Base-by-base conservation (phyloP, 2,888 invertebrate species). In the Drosophila percnosoma region DNA sequence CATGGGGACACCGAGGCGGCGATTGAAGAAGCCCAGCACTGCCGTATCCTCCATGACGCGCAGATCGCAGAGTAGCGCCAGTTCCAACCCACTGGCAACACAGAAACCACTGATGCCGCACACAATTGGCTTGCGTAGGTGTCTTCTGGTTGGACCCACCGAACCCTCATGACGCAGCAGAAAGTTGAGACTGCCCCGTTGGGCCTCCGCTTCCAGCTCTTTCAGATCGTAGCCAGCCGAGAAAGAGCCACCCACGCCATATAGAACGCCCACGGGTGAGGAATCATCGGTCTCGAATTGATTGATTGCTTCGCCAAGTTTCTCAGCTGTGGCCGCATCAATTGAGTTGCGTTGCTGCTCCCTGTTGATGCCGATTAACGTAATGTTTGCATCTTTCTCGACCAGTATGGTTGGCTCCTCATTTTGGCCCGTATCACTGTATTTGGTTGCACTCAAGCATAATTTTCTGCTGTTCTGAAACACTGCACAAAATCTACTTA, bases 161-260 rank as follows among this genome's bases (percentile, higher is more conserved):
- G 94, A 94, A 10, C 94, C 94, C 80, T 93, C 92, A 33, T 91
- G 91, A 24, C 89, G 87, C 72, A 93, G 72, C 29, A 93, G 80
- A 63, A 91, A 90, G 45, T 92, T 83, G 4, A 92, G 74, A 33
- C 91, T 91, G 36, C 87, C 87, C 0, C 82, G 86, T 57, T 82
- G 70, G 4, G 86, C 79, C 73, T 91, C 86, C 21, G 72, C 67
- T 36, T 92, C 90, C 48, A 98, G 93, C 88, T 98, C 97, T 64
- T 95, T 94, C 55, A 99, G 94, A 93, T 99, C 98, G 92, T 96
- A 97, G 0, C 99, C 99, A 3, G 98, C 95, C 92, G 97, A 98
- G 92, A 99, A 99, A 62, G 96, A 96, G 1, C 98, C 98, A 18
- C 98, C 98, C 86, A 95, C 95, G 18, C 99, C 99, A 91, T 98